Evolutionary conservation across 1,140 invertebrate genomes (phyloP).

Genomic region (Daktulosphaira vitifoliae): DNA sequence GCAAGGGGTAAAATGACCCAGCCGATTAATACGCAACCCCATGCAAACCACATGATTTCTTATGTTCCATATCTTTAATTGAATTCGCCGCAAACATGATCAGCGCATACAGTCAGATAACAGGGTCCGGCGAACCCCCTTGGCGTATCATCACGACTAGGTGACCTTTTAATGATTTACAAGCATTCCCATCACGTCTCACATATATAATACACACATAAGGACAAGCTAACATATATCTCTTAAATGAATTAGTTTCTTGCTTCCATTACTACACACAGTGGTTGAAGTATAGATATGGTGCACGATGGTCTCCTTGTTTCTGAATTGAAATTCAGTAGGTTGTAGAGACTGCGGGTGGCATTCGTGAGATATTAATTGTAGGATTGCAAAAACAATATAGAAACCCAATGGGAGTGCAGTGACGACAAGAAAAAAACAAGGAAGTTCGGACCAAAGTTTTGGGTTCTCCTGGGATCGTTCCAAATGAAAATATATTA

Average conservation of each 20-base stretch:
- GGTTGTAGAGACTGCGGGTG: background rate
- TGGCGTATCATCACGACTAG: constrained; percentile 4
- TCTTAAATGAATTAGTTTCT: constrained; percentile 33
- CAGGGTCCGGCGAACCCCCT: constrained; percentile 25
- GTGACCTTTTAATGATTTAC: constrained; percentile 34
- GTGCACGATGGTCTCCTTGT: constrained; percentile 14
- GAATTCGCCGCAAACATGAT: constrained; percentile 30
- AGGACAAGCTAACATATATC: no score
- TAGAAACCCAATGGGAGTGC: background rate
- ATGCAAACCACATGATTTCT: constrained; percentile 9
- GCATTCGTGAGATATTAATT: constrained; percentile 25
- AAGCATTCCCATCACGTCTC: constrained; percentile 32
- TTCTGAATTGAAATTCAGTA: constrained; percentile 26
- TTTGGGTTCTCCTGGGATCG: constrained; percentile 23
- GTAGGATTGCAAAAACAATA: constrained; percentile 9
- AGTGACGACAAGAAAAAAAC: constrained; percentile 9
- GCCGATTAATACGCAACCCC: constrained; percentile 26
- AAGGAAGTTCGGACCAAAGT: constrained; percentile 29
- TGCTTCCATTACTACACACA: background rate
- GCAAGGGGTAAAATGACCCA: constrained; percentile 10
- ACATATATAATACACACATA: background rate
- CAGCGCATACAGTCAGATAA: constrained; percentile 26
- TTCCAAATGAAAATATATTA: constrained; percentile 32
- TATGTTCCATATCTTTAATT: constrained; percentile 32
- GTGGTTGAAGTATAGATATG: background rate